Percentiles rank a stretch among this genome's conserved stretches.
phyloP scores from a whole-genome alignment of 2,113 vertebrate genomes.

The Hoplias malabaricus region DNA sequence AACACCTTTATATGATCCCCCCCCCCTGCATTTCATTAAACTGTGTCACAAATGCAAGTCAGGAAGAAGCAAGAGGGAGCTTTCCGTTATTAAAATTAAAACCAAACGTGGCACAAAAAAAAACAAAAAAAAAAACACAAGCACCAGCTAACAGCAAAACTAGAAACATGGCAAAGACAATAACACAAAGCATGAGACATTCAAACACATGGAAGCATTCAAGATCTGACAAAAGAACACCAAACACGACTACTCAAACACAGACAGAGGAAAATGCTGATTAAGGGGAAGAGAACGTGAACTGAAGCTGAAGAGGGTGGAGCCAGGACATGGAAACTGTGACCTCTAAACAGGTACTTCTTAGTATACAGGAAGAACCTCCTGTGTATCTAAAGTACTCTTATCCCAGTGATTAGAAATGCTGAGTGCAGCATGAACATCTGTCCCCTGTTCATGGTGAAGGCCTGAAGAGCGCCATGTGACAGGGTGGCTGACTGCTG shows the following conservation, averaged over 20 bases:
- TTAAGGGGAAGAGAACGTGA: neutral
- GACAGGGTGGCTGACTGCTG: neutral
- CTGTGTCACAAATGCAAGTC: too few relatives aligned
- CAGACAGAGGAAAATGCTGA: neutral
- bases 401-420: neutral
- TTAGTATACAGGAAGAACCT: neutral
- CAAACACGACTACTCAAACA: neutral
- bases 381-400: neutral
- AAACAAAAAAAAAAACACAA: too few relatives aligned
- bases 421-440: neutral
- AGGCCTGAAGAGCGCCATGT: neutral
- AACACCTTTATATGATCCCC: too few relatives aligned
- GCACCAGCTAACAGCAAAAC: too few relatives aligned
- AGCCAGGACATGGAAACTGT: neutral
- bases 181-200: too few relatives aligned
- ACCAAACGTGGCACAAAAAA: too few relatives aligned
- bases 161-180: neutral
- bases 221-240: neutral
- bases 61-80: too few relatives aligned
- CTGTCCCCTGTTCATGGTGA: neutral
- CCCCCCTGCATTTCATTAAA: too few relatives aligned
- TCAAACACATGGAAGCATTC: neutral
- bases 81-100: too few relatives aligned
- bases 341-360: neutral
- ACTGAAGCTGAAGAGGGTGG: neutral